Base-by-base conservation (phyloP, 1,140 invertebrate genomes). In the Sesamia nonagrioides region DNA sequence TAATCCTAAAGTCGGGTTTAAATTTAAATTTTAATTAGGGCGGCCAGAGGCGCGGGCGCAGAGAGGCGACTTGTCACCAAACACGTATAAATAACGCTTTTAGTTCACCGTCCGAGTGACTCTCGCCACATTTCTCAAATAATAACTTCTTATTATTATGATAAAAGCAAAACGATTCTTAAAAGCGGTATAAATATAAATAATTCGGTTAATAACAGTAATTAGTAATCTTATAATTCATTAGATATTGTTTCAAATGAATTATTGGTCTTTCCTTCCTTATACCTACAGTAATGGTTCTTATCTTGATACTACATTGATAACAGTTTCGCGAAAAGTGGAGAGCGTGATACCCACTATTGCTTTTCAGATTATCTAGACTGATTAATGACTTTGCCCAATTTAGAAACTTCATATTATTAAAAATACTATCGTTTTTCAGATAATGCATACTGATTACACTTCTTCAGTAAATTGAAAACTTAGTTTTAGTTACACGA, bases 11-110 rank as follows among this genome's bases (percentile, higher is more conserved):
- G 82, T 84, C 78, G 85, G 80, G 74, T 79, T 87, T 84, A 88
- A 92, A 91, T 88, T 91, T 91, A 88, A 89, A 89, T 87, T 89
- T 91, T 90, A 92, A 91, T 92, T 90, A 86, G 90, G 87, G 81
- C 88, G 88, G 74, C 15, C 35, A 18, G 60, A 63, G 37, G 56
- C 78, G 81, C 84, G 85, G 85, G 82, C 86, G 89, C 80, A 71
- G 76, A 79, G 83, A 84, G 84, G 77, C 81, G 83, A 77, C 83
- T 77, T 86, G 87, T 88, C 86, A 88, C 86, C 84, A 89, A 88
- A 90, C 84, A 85, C 77, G 81, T 84, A 88, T 88, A 89, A 90
- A 90, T 90, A 87, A 88, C 84, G 79, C 83, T 88, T 89, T 89
- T 89, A 89, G 78, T 73, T 78, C 82, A 68, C 77, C 52, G 77